A percentile compares a stretch with the other conserved stretches of the same genome.
Conservation (phyloP, 1,140 invertebrate species). For the Sitobion miscanthi region DNA sequence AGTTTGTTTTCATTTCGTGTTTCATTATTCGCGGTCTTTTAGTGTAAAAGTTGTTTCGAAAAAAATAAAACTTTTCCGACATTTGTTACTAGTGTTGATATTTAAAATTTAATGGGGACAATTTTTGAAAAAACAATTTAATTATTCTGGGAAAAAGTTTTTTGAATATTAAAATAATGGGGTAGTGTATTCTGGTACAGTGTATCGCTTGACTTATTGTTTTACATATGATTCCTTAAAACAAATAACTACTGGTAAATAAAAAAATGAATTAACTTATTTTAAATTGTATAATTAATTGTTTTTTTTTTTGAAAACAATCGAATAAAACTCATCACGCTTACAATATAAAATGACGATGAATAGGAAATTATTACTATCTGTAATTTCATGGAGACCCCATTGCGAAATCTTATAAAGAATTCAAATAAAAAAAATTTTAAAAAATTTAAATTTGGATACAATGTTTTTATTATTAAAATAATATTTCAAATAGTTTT, state of each 20-base stretch:
- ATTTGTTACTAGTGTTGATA: not conserved
- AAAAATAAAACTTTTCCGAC: not conserved
- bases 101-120: not conserved
- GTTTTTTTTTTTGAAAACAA: not conserved
- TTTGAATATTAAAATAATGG: not conserved
- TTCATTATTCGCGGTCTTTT: not conserved
- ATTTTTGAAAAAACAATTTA: not conserved
- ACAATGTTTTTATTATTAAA: too few species aligned
- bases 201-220: not conserved
- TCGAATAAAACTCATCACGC: too few species aligned
- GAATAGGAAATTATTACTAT: not conserved
- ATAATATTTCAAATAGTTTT: too few species aligned
- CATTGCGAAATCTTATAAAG: too few species aligned
- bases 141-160: not conserved
- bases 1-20: not conserved
- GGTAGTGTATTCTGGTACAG: not conserved
- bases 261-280: not conserved
- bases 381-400: too few species aligned
- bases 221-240: not conserved
- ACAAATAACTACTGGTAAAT: not conserved
- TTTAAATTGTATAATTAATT: not conserved
- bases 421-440: too few species aligned
- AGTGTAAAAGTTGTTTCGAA: not conserved
- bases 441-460: too few species aligned
- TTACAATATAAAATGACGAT: not conserved